Evolutionary conservation across 2,113 vertebrate species (phyloP).

Genomic region (Centropristis striata): DNA sequence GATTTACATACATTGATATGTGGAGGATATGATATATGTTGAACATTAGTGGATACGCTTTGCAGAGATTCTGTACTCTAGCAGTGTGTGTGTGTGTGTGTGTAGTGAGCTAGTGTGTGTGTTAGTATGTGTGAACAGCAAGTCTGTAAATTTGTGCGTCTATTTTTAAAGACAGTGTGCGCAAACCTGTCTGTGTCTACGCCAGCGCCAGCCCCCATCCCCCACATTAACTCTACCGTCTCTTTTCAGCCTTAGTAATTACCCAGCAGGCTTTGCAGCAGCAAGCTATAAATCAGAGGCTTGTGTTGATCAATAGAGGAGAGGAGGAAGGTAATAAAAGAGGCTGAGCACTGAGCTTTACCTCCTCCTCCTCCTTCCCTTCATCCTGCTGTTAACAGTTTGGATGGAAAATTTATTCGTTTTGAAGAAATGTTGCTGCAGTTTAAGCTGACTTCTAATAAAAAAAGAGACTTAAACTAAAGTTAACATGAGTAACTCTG

Average conservation of each 20-base stretch:
- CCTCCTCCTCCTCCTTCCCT: slow-evolving; percentile 49
- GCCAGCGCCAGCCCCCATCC: slow-evolving; percentile 44
- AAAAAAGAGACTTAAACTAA: slow-evolving; percentile 19
- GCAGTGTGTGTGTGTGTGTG: slow-evolving; percentile 13
- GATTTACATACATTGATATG: slow-evolving; percentile 70
- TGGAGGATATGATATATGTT: slow-evolving; percentile 58
- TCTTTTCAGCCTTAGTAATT: slow-evolving; percentile 80
- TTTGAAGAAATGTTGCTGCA: slow-evolving; percentile 5
- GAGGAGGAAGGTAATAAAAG: slow-evolving; percentile 79
- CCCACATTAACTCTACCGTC: slow-evolving; percentile 71
- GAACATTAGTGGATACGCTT: slow-evolving; percentile 57
- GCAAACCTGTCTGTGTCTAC: slow-evolving; percentile 26
- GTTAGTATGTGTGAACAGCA: slow-evolving; percentile 36
- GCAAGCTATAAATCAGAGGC: slow-evolving; percentile 79
- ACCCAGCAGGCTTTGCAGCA: slow-evolving; percentile 83
- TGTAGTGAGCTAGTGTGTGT: slow-evolving; percentile 7
- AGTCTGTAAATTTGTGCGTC: slow-evolving; percentile 47
- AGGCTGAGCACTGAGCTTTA: slow-evolving; percentile 60
- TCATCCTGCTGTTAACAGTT: slow-evolving; percentile 56
- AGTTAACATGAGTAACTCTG: slow-evolving; percentile 21
- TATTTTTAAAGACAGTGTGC: slow-evolving; percentile 38
- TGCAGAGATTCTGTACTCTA: slow-evolving; percentile 38
- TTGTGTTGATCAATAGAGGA: slow-evolving; percentile 83
- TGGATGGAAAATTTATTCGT: slow-evolving; percentile 28
- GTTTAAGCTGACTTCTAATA: slow-evolving; percentile 25